A percentile compares a stretch with the other conserved stretches of the same genome.
Evolutionary conservation across 2,888 invertebrate species (phyloP).

Genomic region (Thecophora atra): DNA sequence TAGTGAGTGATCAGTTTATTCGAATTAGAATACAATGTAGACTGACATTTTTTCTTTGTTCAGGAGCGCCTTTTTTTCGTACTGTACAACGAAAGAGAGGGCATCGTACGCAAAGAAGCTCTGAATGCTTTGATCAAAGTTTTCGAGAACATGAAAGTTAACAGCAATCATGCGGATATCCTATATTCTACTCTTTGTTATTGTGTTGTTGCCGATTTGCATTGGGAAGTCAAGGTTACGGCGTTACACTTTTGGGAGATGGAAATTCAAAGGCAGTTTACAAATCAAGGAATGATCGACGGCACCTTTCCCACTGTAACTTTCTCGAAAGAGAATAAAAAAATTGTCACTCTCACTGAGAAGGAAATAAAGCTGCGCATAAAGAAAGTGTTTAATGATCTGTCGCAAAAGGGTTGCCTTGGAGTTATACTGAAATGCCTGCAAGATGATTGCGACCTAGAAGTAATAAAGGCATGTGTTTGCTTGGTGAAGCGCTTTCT

Average conservation of each 20-base stretch:
- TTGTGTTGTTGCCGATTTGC: constrained; percentile 76
- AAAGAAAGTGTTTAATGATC: constrained; percentile 73
- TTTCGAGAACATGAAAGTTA: constrained; percentile 73
- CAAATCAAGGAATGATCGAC: constrained; percentile 85
- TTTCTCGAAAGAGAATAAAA: constrained; percentile 80
- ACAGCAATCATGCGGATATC: constrained; percentile 67
- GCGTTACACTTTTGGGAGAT: constrained; percentile 78
- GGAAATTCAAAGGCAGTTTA: constrained; percentile 73
- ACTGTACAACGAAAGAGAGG: constrained; percentile 76
- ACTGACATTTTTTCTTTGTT: constrained; percentile 39
- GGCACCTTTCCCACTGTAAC: constrained; percentile 81
- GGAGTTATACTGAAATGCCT: constrained; percentile 75
- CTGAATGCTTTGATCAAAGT: constrained; percentile 74
- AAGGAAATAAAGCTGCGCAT: constrained; percentile 70
- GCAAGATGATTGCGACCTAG: constrained; percentile 76
- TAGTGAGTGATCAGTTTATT: constrained; percentile 66
- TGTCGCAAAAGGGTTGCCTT: constrained; percentile 76
- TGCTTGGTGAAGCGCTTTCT: constrained; percentile 66
- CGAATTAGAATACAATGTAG: background rate
- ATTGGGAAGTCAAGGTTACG: constrained; percentile 83
- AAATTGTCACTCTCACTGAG: constrained; percentile 79
- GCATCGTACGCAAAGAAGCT: constrained; percentile 80
- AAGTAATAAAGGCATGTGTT: constrained; percentile 74
- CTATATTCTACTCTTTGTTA: constrained; percentile 74
- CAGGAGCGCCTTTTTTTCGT: constrained; percentile 69